These are phyloP conservation scores for Brachyptera risi DNA, from an alignment of 2,888 invertebrate genomes.

Conservation along the genomic window DNA sequence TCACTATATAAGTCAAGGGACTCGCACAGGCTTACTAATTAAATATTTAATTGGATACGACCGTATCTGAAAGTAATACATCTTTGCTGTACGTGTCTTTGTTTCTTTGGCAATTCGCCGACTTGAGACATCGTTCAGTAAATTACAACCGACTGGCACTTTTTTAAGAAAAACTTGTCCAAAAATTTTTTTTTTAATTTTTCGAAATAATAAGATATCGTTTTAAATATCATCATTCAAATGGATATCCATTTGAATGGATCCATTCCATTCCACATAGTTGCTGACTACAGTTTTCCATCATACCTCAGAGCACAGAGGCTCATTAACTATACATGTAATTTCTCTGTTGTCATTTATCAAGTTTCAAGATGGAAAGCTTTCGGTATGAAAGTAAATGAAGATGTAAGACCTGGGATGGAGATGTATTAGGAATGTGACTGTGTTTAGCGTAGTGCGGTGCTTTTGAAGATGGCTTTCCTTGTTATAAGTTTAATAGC, in stretches of 20 bases:
- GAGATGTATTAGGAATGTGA: background rate
- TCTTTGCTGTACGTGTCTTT: constrained; percentile 16
- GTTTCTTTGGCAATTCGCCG: constrained; percentile 10
- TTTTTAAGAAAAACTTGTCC: no score
- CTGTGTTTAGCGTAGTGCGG: background rate
- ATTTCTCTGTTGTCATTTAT: background rate
- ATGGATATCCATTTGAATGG: no score
- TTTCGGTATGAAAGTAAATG: background rate
- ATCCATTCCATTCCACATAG: no score
- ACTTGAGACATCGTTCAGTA: background rate
- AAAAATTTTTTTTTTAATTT: no score
- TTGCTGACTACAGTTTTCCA: background rate
- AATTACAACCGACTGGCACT: constrained; percentile 3
- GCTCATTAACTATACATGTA: background rate
- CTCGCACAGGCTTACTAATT: constrained; percentile 16
- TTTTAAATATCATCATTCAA: no score
- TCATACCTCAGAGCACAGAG: background rate
- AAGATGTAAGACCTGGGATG: background rate
- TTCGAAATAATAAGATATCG: no score
- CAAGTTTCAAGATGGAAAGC: background rate
- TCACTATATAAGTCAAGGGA: constrained; percentile 15
- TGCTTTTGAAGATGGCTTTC: constrained; percentile 1
- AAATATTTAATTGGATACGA: constrained; percentile 18
- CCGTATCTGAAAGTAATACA: constrained; percentile 14
- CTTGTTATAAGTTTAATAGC: constrained; percentile 17